A percentile compares a stretch with the other conserved stretches of the same genome.
These are phyloP conservation scores for Gymnocheta viridis DNA, from an alignment of 2,888 invertebrate genomes.

Conservation along the genomic window DNA sequence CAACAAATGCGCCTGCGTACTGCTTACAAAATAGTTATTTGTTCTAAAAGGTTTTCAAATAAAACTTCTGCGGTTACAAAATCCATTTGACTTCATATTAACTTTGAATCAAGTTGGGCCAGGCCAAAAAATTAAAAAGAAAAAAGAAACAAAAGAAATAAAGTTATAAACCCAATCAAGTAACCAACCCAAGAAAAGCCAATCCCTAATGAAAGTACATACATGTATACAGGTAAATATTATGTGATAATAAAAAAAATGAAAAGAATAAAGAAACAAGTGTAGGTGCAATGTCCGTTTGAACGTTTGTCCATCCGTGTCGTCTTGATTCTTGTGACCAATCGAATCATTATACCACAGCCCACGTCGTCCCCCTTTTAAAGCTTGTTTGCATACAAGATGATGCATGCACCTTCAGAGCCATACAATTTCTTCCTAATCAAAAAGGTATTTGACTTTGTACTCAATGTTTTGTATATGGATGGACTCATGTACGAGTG, in stretches of 20 bases:
- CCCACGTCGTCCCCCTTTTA: constrained; percentile 58
- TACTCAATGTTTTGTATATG: constrained; percentile 24
- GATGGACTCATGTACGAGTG: constrained; percentile 4
- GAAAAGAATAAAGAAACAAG: constrained; percentile 49
- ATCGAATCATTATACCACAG: constrained; percentile 40
- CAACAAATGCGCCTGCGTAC: constrained; percentile 61
- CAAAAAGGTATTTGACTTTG: constrained; percentile 61
- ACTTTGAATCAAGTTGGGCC: constrained; percentile 52
- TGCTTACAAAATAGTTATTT: constrained; percentile 61
- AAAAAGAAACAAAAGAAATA: not conserved
- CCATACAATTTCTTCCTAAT: constrained; percentile 66
- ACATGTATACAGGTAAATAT: not conserved
- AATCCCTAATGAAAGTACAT: constrained; percentile 63
- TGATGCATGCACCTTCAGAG: constrained; percentile 35
- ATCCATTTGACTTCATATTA: constrained; percentile 56
- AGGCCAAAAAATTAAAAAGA: too few species aligned
- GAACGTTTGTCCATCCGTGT: constrained; percentile 60
- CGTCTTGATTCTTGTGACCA: constrained; percentile 55
- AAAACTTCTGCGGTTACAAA: constrained; percentile 47
- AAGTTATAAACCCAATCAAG: constrained; percentile 32
- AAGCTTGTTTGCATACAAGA: constrained; percentile 60
- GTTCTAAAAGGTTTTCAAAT: constrained; percentile 59
- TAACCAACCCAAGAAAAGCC: constrained; percentile 60
- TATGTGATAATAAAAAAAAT: constrained; percentile 49
- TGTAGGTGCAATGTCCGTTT: constrained; percentile 70